Conservation (phyloP, 2,888 invertebrate species). For the Diarsia rubi region DNA sequence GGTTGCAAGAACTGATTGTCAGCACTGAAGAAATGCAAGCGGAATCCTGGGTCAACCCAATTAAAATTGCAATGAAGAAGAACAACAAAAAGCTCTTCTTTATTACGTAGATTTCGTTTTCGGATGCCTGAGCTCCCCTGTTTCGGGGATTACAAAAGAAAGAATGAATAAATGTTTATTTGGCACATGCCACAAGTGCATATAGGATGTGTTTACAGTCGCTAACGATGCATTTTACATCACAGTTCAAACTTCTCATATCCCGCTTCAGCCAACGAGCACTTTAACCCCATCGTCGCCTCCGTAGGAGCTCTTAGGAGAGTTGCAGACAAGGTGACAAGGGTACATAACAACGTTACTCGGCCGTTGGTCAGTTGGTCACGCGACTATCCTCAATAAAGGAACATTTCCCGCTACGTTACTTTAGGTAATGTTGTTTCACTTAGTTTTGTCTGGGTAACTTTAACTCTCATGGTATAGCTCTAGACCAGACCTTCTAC, state of each 20-base stretch:
- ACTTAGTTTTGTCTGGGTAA: not conserved
- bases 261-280: constrained; percentile 1
- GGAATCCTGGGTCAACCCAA: not conserved
- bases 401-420: constrained; percentile 48
- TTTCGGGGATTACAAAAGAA: not conserved
- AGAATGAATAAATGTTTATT: not conserved
- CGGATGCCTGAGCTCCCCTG: not conserved
- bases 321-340: constrained; percentile 52
- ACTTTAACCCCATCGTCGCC: constrained; percentile 26
- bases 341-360: constrained; percentile 61
- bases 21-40: not conserved
- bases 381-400: constrained; percentile 56
- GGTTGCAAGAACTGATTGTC: not conserved
- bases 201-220: not conserved
- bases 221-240: not conserved
- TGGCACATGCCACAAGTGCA: not conserved
- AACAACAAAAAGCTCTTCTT: not conserved
- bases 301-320: constrained; percentile 19
- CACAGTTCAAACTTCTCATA: not conserved
- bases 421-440: constrained; percentile 33
- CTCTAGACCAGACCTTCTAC: not conserved
- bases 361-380: constrained; percentile 50
- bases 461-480: not conserved
- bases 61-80: not conserved
- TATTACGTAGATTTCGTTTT: not conserved